phyloP scores from a whole-genome alignment of 35 echinoderm and acorn worm genomes.

The Ophioderma brevispina region DNA sequence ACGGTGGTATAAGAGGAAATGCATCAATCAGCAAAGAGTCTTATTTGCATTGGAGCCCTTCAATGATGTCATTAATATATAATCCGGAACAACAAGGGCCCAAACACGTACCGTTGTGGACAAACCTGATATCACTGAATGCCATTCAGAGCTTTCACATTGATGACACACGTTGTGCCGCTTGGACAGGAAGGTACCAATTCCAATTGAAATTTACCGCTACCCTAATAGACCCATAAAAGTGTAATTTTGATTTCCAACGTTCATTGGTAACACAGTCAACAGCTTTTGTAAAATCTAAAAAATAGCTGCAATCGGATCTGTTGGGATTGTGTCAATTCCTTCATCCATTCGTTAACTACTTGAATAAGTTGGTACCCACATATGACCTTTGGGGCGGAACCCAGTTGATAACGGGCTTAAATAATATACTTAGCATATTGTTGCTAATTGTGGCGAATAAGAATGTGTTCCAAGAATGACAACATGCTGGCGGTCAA shows the following conservation, averaged over 20 bases:
- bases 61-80: conserved; percentile 18
- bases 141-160: neutral
- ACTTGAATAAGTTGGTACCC: conserved; percentile 21
- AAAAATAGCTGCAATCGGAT: conserved; percentile 6
- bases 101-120: neutral
- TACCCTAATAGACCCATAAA: conserved; percentile 36
- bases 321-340: neutral
- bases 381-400: conserved; percentile 9
- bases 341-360: neutral
- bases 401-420: conserved; percentile 8
- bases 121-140: neutral
- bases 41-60: conserved; percentile 7
- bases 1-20: neutral
- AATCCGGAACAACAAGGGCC: neutral
- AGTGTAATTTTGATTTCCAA: conserved; percentile 5
- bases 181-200: conserved; percentile 25
- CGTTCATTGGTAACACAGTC: conserved; percentile 39
- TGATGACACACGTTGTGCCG: conserved; percentile 21
- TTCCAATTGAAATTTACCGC: conserved; percentile 17
- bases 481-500: neutral
- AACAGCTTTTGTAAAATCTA: conserved; percentile 60
- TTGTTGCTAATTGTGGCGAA: conserved; percentile 17
- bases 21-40: conserved; percentile 18
- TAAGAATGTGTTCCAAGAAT: conserved; percentile 22
- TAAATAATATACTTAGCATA: conserved; percentile 20